Evolutionary conservation across 2,797 vertebrate species (phyloP), one percentile per base, ranked within the genome.

Genomic region (Rhinatrema bivittatum): DNA sequence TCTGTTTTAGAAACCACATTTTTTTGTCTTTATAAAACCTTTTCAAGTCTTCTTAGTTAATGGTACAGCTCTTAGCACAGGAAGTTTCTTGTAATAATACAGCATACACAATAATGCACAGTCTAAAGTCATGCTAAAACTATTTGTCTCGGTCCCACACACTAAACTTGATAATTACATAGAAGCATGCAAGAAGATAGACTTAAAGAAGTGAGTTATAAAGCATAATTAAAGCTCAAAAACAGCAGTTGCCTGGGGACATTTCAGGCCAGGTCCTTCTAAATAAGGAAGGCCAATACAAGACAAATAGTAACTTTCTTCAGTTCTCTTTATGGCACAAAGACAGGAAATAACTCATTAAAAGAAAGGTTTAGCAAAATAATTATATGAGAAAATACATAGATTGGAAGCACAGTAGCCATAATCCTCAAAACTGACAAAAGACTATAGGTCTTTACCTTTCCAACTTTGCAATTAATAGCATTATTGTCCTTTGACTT

Each of bases 151-250:
- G 64, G 67, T 62, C 56, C 54, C 59, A 59, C 59, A 65, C 56
- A 52, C 61, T 65, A 62, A 70, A 75, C 52, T 46, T 60, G 32
- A 40, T 78, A 81, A 84, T 85, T 84, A 79, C 46, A 72, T 14
- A 56, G 42, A 60, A 62, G 59, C 46, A 62, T 64, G 69, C 63
- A 71, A 65, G 60, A 76, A 62, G 40, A 55, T 16, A 78, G 70
- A 72, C 68, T 76, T 62, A 68, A 82, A 81, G 59, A 64, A 71
- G 37, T 43, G 32, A 56, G 56, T 46, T 76, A 63, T 78, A 75
- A 78, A 76, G 60, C 50, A 38, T 79, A 82, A 84, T 82, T 81
- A 80, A 44, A 65, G 65, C 65, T 71, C 61, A 65, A 54, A 70
- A 69, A 65, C 30, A 58, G 45, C 15, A 65, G 57, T 39, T 61